Evolutionary conservation across 1,140 invertebrate species (phyloP).

Genomic region (Lepidostoma basale): DNA sequence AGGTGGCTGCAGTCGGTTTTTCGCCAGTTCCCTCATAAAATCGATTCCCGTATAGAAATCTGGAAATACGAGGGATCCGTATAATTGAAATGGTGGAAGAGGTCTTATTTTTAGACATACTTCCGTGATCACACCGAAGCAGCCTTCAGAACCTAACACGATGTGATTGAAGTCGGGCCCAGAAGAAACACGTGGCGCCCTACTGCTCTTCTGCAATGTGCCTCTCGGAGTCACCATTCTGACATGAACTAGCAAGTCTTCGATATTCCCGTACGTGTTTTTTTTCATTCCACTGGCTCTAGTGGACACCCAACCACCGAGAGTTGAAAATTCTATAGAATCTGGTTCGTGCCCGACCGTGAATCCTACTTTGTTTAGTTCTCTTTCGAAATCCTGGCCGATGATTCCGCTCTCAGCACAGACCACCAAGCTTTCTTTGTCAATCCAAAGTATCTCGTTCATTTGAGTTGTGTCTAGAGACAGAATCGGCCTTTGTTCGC

Average conservation of each 20-base stretch:
- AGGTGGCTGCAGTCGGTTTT: constrained; percentile 84
- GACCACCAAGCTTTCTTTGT: constrained; percentile 75
- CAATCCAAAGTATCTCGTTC: constrained; percentile 93
- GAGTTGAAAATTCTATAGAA: constrained; percentile 95
- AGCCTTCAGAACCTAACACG: constrained; percentile 96
- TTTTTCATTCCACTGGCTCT: constrained; percentile 99
- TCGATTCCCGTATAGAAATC: constrained; percentile 85
- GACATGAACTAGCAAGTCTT: constrained; percentile 89
- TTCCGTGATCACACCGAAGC: constrained; percentile 92
- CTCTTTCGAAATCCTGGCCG: constrained; percentile 89
- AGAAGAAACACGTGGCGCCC: constrained; percentile 88
- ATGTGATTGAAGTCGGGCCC: constrained; percentile 96
- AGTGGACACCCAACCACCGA: constrained; percentile 98
- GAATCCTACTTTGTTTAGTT: constrained; percentile 71
- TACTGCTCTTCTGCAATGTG: constrained; percentile 68
- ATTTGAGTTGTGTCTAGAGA: constrained; percentile 94
- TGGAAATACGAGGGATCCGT: constrained; percentile 94
- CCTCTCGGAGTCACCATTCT: constrained; percentile 86
- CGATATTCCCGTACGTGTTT: constrained; percentile 97
- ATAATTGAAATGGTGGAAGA: constrained; percentile 80
- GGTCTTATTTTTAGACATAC: constrained; percentile 93
- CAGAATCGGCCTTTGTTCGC: constrained; percentile 84
- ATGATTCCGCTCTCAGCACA: constrained; percentile 90
- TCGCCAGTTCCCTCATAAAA: constrained; percentile 84
- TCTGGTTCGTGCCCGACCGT: constrained; percentile 95